These are phyloP conservation scores for Pteria penguin DNA, from an alignment of 2,888 invertebrate species.

Conservation along the genomic window DNA sequence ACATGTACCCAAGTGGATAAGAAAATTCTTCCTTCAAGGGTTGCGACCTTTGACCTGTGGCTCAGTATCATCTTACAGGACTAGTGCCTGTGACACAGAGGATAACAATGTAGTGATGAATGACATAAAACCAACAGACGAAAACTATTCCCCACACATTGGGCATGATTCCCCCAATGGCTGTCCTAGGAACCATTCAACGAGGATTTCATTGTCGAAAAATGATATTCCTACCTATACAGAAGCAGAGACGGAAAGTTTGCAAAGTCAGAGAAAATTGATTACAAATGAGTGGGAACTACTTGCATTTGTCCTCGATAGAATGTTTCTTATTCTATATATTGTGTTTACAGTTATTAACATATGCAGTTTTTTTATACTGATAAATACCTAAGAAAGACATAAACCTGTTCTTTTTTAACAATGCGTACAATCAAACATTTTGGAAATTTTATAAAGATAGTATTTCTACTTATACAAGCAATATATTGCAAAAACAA, in stretches of 20 bases:
- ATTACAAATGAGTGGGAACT: slow-evolving; percentile 6
- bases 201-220: not conserved
- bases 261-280: not conserved
- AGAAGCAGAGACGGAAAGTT: not conserved
- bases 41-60: not conserved
- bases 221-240: not conserved
- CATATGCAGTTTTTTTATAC: not conserved
- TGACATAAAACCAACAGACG: not conserved
- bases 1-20: not conserved
- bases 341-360: not conserved
- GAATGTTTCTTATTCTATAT: slow-evolving; percentile 1
- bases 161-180: not conserved
- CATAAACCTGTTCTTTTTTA: no score
- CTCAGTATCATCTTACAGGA: not conserved
- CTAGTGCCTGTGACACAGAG: not conserved
- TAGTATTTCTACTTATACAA: no score
- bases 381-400: not conserved
- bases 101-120: not conserved
- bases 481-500: no score
- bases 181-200: no score
- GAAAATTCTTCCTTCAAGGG: not conserved
- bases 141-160: not conserved
- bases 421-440: no score
- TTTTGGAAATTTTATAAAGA: no score
- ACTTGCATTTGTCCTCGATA: slow-evolving; percentile 3